Conservation (phyloP, 2,797 vertebrate genomes). For the Artibeus jamaicensis region DNA sequence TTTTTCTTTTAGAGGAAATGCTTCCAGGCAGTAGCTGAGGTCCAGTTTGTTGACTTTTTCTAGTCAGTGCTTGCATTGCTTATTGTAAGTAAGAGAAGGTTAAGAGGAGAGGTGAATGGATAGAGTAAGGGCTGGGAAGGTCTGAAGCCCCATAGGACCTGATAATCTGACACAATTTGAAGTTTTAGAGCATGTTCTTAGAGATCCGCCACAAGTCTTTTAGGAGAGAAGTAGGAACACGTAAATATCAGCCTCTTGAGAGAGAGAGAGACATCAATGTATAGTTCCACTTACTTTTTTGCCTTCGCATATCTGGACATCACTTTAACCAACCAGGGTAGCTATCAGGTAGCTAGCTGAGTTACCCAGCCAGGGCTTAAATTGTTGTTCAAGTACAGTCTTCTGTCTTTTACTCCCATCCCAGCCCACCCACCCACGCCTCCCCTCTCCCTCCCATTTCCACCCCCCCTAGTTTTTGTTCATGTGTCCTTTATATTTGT, state of each 20-base stretch:
- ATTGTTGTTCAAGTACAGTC: too few species aligned
- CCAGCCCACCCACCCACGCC: too few species aligned
- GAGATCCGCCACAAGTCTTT: background rate
- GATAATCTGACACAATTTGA: background rate
- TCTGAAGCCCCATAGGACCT: background rate
- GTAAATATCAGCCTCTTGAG: background rate
- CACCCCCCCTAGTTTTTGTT: too few species aligned
- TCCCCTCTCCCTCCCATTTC: too few species aligned
- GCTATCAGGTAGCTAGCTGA: too few species aligned
- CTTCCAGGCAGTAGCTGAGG: background rate
- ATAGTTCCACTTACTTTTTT: background rate
- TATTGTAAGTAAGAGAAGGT: background rate
- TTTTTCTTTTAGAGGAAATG: slow-evolving; percentile 38
- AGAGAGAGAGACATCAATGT: background rate
- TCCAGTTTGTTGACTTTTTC: background rate
- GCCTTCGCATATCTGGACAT: background rate
- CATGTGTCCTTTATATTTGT: too few species aligned
- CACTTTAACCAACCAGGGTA: background rate
- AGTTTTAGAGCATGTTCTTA: background rate
- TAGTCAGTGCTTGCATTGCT: background rate
- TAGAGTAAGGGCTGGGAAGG: background rate
- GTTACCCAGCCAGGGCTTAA: too few species aligned
- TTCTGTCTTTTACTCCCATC: too few species aligned
- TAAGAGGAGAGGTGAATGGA: background rate
- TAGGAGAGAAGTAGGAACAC: background rate